These are phyloP conservation scores for Dioctria linearis DNA, from an alignment of 2,888 invertebrate species.

Conservation along the genomic window DNA sequence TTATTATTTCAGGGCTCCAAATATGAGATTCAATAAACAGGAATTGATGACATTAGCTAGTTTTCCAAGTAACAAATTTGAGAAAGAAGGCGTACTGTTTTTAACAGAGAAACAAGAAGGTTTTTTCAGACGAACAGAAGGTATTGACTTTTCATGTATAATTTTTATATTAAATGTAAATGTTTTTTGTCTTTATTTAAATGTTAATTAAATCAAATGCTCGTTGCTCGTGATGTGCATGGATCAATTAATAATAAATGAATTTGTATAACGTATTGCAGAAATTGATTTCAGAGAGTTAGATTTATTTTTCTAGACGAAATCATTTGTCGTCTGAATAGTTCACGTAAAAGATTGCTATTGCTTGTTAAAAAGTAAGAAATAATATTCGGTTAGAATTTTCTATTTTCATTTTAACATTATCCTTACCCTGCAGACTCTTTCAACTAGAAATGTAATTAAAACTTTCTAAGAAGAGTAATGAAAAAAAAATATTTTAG, in stretches of 20 bases:
- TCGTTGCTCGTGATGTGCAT: neutral
- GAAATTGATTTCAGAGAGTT: too few relatives aligned
- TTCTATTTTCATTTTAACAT: too few relatives aligned
- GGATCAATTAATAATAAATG: slow-evolving; percentile 2
- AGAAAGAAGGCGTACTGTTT: slow-evolving; percentile 90
- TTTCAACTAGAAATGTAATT: too few relatives aligned
- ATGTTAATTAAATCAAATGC: neutral
- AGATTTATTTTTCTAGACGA: too few relatives aligned
- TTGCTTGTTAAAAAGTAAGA: too few relatives aligned
- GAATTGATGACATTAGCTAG: slow-evolving; percentile 89
- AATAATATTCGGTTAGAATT: too few relatives aligned
- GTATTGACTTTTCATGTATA: slow-evolving; percentile 71
- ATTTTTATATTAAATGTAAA: neutral
- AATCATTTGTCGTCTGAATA: too few relatives aligned
- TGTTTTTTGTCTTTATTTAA: neutral
- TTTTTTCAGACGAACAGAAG: slow-evolving; percentile 92
- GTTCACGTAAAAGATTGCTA: too few relatives aligned
- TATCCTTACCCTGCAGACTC: too few relatives aligned
- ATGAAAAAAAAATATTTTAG: too few relatives aligned
- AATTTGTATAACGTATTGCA: neutral
- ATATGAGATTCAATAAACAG: slow-evolving; percentile 93
- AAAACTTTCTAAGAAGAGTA: too few relatives aligned
- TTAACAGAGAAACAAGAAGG: slow-evolving; percentile 92
- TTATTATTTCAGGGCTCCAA: slow-evolving; percentile 57
- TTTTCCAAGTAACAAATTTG: slow-evolving; percentile 89